Evolutionary conservation across 2,888 invertebrate species (phyloP).

Genomic region (Podotricha telesiphe): DNA sequence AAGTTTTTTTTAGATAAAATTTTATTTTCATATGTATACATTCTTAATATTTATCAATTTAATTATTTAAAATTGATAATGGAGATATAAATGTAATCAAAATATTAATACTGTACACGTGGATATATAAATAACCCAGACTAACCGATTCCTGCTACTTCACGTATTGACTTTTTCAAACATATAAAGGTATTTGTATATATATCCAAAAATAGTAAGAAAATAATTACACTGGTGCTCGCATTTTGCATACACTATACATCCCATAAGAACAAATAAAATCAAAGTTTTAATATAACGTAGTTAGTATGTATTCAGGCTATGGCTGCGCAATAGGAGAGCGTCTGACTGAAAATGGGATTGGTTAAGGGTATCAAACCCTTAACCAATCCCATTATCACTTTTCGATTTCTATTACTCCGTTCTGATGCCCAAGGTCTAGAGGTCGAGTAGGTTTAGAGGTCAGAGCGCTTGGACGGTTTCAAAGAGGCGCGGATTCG

Average conservation of each 20-base stretch:
- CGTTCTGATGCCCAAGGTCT: too few species aligned
- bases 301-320: neutral
- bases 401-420: too few species aligned
- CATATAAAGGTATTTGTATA: too few species aligned
- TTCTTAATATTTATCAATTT: slow-evolving; percentile 6
- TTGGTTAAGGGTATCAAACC: too few species aligned
- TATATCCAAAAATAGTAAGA: neutral
- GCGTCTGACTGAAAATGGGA: too few species aligned
- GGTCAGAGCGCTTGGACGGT: too few species aligned
- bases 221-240: neutral
- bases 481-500: too few species aligned
- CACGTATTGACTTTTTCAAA: neutral
- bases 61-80: slow-evolving; percentile 9
- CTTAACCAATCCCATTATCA: too few species aligned
- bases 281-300: neutral
- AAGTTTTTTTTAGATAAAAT: slow-evolving; percentile 8
- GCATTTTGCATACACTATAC: neutral
- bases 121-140: slow-evolving; percentile 1
- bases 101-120: slow-evolving; percentile 27
- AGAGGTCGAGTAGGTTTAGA: too few species aligned
- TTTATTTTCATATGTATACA: neutral
- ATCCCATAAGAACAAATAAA: neutral
- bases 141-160: neutral
- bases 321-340: too few species aligned
- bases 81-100: slow-evolving; percentile 21